These are phyloP conservation scores for Pseudomyrmex gracilis DNA, from an alignment of 1,140 invertebrate genomes.

Conservation along the genomic window DNA sequence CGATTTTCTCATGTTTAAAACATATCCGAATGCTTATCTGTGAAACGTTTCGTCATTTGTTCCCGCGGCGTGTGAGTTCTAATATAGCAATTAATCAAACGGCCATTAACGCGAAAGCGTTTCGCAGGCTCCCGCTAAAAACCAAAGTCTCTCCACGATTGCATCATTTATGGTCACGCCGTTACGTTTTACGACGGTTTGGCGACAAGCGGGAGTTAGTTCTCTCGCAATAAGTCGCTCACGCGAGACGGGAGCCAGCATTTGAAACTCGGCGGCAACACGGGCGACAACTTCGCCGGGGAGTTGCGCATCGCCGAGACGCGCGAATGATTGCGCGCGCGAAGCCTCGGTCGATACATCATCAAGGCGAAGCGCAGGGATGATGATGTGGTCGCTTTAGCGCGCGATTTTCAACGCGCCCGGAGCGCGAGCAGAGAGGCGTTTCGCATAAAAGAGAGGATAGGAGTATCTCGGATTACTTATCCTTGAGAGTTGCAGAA, in stretches of 20 bases:
- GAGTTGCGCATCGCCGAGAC: not conserved
- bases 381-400: constrained; percentile 30
- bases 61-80: not conserved
- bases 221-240: constrained; percentile 41
- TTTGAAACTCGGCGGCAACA: not conserved
- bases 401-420: constrained; percentile 62
- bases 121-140: constrained; percentile 48
- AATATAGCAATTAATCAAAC: constrained; percentile 27
- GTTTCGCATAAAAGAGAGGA: constrained; percentile 65
- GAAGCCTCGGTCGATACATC: constrained; percentile 56
- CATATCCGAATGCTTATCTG: not conserved
- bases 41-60: constrained; percentile 14
- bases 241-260: constrained; percentile 27
- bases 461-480: constrained; percentile 19
- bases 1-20: not conserved
- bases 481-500: constrained; percentile 69
- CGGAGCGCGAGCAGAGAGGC: constrained; percentile 46
- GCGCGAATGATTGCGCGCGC: constrained; percentile 11
- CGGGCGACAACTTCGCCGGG: not conserved
- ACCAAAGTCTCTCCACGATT: constrained; percentile 14
- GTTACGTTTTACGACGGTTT: constrained; percentile 31
- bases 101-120: constrained; percentile 13
- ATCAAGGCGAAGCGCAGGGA: constrained; percentile 45
- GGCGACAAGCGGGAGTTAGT: constrained; percentile 15
- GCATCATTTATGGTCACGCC: constrained; percentile 27